Evolutionary conservation across 1,140 invertebrate genomes (phyloP), one percentile per base, ranked within the genome.

Genomic region (Yoshiicerus persimilis): DNA sequence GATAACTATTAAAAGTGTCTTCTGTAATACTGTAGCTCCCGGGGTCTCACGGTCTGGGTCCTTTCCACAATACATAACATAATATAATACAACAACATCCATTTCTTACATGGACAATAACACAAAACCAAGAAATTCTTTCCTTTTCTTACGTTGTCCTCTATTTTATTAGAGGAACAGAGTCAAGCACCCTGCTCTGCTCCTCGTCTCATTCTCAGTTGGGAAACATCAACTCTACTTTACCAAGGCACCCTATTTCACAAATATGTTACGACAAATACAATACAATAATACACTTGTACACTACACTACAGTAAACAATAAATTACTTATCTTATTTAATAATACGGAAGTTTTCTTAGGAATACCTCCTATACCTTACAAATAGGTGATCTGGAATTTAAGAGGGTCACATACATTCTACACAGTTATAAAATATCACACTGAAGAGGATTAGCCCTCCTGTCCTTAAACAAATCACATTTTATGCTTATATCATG

Each of bases 1-100:
- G 75, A 36, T 80, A 80, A 80, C 75, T 36, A 80, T 80, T 80
- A 80, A 80, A 80, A 80, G 75, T 80, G 75, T 80, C 75, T 80
- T 80, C 75, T 80, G 6, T 36, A 80, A 34, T 80, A 36, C 75
- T 80, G 6, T 36, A 80, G 75, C 75, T 80, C 32, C 75, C 38
- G 75, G 75, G 75, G 75, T 80, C 75, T 80, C 75, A 38, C 75
- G 30, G 32, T 38, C 10, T 80, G 75, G 75, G 75, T 80, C 75
- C 75, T 80, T 38, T 80, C 75, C 75, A 80, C 75, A 80, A 80
- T 80, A 20, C 75, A 80, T n/a, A 66, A 47, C 41, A 47, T 16
- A 47, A 47, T 47, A n/a, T n/a, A n/a, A n/a, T n/a, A n/a, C n/a
- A n/a, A n/a, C 47, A 56, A 56, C 66, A 13, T 70, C 25, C 13